Evolutionary conservation across 2,888 invertebrate genomes (phyloP), one percentile per base, ranked within the genome.

Genomic region (Aradus depressus): DNA sequence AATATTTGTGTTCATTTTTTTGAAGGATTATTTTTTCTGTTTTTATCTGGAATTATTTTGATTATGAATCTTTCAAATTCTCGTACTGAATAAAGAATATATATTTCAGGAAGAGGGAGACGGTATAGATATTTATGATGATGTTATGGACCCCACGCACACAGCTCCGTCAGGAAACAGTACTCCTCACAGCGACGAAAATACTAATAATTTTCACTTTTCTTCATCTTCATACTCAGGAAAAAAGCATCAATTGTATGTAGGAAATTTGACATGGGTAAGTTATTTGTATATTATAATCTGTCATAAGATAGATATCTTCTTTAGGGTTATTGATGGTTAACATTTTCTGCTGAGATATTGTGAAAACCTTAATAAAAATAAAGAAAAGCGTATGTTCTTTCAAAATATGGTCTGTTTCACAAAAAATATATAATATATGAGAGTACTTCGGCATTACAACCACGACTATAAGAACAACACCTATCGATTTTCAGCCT

Each of bases 241-340:
- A 39, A 78, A 89, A 64, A 79, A 88, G 64, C 86, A 86, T 68
- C 91, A 93, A 68, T 77, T 95, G 39, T 98, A 98, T 72, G 83
- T 98, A 65, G 97, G 97, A 64, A 98, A 98, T 73, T 79, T 98
- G 61, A 95, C 96, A 63, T 98, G 98, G 96, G 92, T 91, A 78
- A 51, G 51, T 52, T 4, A 32, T 10, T 37, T 5, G 43, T 14
- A 12, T 38, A 32, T 21, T 6, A 12, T 34, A 19, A 18, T 18
- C 12, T 25, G 18, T 42, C 26, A n/a, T 12, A 3, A 14, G 1
- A 16, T 51, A n/a, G 14, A 26, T 12, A 22, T 37, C 54, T 19
- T 25, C 19, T 37, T 31, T 26, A 25, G 14, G 42, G 39, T 44
- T 28, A 19, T 28, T 28, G 14, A 14, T 26, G 31, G 23, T 26